Evolutionary conservation across 2,113 vertebrate species (phyloP).

Genomic region (Channa maculata): DNA sequence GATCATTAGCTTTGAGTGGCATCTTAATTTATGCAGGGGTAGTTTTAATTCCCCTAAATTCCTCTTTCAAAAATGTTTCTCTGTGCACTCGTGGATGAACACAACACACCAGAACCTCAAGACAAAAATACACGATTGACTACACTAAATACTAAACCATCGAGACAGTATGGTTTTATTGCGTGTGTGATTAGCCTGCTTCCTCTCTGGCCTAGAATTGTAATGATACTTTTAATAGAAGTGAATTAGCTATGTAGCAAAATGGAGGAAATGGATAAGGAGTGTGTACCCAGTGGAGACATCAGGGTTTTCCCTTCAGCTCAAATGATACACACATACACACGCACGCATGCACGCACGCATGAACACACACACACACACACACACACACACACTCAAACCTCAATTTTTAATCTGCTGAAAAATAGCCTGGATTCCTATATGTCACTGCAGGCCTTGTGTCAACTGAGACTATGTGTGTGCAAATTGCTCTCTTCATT

Average conservation of each 20-base stretch:
- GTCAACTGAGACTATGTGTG: constrained; percentile 17
- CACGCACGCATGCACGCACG: not conserved
- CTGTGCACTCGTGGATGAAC: constrained; percentile 4
- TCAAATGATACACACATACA: constrained; percentile 21
- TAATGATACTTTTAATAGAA: constrained; percentile 40
- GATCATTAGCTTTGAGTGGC: constrained; percentile 54
- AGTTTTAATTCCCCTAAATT: constrained; percentile 36
- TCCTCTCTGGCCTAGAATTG: constrained; percentile 16
- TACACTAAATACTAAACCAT: not conserved
- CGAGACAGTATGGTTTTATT: constrained; percentile 20
- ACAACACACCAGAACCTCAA: constrained; percentile 20
- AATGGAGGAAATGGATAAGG: constrained; percentile 33
- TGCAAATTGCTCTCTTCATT: constrained; percentile 40
- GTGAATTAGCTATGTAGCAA: constrained; percentile 14
- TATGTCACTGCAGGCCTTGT: constrained; percentile 24
- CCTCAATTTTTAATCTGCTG: constrained; percentile 30
- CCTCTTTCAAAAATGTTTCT: constrained; percentile 40
- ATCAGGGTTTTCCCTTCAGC: not conserved
- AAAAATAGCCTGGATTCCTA: constrained; percentile 27
- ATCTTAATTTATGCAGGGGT: constrained; percentile 58
- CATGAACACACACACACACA: constrained; percentile 5
- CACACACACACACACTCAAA: constrained; percentile 8
- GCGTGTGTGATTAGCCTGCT: constrained; percentile 14
- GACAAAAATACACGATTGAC: not conserved
- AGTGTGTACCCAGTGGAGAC: constrained; percentile 17